These are phyloP conservation scores for Nematopogon swammerdamellus DNA, from an alignment of 2,888 invertebrate genomes.

Conservation along the genomic window DNA sequence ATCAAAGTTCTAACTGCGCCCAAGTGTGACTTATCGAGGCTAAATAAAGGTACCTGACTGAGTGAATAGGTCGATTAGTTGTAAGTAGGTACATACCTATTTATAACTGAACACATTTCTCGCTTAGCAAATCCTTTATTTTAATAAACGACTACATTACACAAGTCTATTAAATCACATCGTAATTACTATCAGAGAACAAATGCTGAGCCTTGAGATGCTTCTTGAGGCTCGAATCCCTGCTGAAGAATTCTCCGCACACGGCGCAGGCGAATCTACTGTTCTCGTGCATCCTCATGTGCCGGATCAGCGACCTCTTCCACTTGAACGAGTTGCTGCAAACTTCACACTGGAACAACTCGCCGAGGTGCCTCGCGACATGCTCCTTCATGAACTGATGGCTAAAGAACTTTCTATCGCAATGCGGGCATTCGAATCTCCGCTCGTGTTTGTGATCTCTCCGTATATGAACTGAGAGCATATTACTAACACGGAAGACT, in stretches of 20 bases:
- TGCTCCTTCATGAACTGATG: slow-evolving; percentile 43
- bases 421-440: slow-evolving; percentile 49
- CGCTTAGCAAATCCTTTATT: no score
- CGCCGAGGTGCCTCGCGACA: slow-evolving; percentile 38
- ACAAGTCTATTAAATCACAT: not conserved
- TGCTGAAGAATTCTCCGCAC: not conserved
- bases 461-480: slow-evolving; percentile 32
- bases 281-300: slow-evolving; percentile 14
- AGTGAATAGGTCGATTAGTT: no score
- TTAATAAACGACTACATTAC: no score
- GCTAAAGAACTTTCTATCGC: slow-evolving; percentile 48
- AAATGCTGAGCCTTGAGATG: not conserved
- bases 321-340: slow-evolving; percentile 46
- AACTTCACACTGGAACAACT: slow-evolving; percentile 41
- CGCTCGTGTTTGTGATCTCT: slow-evolving; percentile 34
- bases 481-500: slow-evolving; percentile 33
- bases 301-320: slow-evolving; percentile 35
- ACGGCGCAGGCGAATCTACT: not conserved
- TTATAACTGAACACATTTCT: no score
- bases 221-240: no score
- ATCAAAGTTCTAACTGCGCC: no score
- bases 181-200: not conserved
- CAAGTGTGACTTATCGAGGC: no score
- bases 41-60: no score
- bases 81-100: no score